A percentile compares a stretch with the other conserved stretches of the same genome.
These are phyloP conservation scores for Chloromyia formosa DNA, from an alignment of 2,888 invertebrate species.

Conservation along the genomic window DNA sequence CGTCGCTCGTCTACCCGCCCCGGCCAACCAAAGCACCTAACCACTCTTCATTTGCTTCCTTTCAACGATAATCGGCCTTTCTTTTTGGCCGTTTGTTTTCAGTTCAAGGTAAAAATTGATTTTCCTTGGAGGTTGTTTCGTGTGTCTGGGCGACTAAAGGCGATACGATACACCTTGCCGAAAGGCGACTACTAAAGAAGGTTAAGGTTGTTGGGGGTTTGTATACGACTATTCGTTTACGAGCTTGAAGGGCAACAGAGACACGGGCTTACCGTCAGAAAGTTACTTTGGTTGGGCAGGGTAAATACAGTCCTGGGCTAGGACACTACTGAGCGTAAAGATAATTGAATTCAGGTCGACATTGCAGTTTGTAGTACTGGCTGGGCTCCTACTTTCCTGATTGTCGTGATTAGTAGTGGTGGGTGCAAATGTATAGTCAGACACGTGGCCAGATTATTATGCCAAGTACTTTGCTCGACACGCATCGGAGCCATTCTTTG, in stretches of 20 bases:
- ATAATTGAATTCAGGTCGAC: background rate
- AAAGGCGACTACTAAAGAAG: background rate
- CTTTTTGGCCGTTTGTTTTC: background rate
- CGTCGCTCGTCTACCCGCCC: too few relatives aligned
- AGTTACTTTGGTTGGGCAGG: too few relatives aligned
- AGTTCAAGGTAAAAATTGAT: constrained; percentile 37
- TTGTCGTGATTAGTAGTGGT: too few relatives aligned
- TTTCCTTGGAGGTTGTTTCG: constrained; percentile 11
- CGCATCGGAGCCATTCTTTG: too few relatives aligned
- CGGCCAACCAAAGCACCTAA: too few relatives aligned
- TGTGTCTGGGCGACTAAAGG: background rate
- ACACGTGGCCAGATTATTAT: too few relatives aligned
- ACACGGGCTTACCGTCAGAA: too few relatives aligned
- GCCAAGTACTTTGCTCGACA: too few relatives aligned
- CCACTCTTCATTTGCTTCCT: background rate
- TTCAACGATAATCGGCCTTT: background rate
- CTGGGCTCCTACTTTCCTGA: too few relatives aligned
- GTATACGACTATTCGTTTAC: too few relatives aligned
- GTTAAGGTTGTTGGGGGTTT: constrained; percentile 19
- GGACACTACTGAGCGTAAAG: background rate
- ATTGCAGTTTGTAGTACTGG: background rate
- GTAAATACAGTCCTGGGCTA: background rate
- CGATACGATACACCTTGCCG: background rate
- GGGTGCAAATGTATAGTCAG: too few relatives aligned
- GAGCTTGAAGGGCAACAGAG: background rate